Base-by-base conservation (phyloP, 2,888 invertebrate species). In the Ceraclea dissimilis region DNA sequence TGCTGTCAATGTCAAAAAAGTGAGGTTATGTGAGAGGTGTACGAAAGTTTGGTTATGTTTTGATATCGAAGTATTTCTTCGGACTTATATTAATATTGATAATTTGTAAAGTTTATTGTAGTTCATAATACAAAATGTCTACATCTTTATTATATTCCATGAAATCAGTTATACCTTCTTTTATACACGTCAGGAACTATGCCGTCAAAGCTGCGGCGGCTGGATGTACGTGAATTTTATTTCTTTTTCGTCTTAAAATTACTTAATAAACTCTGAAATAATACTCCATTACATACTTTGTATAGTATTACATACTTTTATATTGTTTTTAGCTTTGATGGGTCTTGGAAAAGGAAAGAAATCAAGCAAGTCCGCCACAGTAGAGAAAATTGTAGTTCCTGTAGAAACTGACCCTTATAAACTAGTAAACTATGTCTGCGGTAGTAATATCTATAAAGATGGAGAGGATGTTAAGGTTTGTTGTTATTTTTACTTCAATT, bases 361-460 rank as follows among this genome's bases (percentile, higher is more conserved):
- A 66, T 66, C 72, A 0, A 82, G 81, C 11, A 85, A 85, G 70
- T 64, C 80, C 2, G 76, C 79, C 2, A 66, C 79, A 10, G 75
- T 83, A 65, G 86, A 90, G 67, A 90, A 89, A 70, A 83, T 79
- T 65, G 73, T 81, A 31, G 69, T 93, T 59, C 88, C 90, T 0
- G 93, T 94, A 1, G 95, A 94, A 75, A 89, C 83, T 0, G 93
- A 96, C 72, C 79, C 88, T 0, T 71, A 83, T 20, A 88, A 83
- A 68, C 75, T 97, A 22, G 80, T 88, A 0, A 84, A 75, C 55
- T 86, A 81, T 67, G 86, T 89, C 8, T 95, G 95, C 65, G 96
- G 96, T 2, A 86, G 88, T 56, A 94, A 96, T 69, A 85, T 92
- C 53, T 77, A 81, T 58, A 83, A 83, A 67, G 85, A 86, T 13